Base-by-base conservation (phyloP, 2,113 vertebrate species). In the Hippocampus mohnikei region DNA sequence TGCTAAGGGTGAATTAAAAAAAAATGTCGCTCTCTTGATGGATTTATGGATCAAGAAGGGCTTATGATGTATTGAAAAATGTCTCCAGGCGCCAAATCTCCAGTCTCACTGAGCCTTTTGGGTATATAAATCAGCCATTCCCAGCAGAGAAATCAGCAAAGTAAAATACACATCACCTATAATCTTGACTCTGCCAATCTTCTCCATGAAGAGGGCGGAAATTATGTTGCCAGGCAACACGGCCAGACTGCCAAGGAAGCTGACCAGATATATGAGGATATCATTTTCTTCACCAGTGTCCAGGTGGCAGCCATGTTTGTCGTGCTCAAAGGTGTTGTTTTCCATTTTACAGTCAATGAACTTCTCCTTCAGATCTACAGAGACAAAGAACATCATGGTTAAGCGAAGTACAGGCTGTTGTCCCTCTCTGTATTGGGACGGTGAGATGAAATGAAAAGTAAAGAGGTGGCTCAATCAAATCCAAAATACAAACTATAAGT, bases 201-300 rank as follows among this genome's bases (percentile, higher is more conserved):
- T 95, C 73, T 98, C 96, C 95, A 98, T 96, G 73, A 97, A 95
- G 65, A 99, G 84, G 0, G 97, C 97, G 0, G 96, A 99, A 77
- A 98, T 93, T 80, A 99, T 98, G 81, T 96, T 99, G 63, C 97
- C 97, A 0, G 97, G 97, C 80, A 99, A 77, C 78, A 99, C 96
- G 0, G 97, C 95, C 75, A 99, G 90, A 66, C 94, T 97, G 60
- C 97, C 96, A 53, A 99, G 88, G 81, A 99, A 98, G 91, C 96
- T 97, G 90, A 99, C 96, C 25, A 99, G 85, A 92, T 98, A 99
- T 73, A 97, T 93, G 29, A 98, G 91, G 33, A 96, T 94, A 66
- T 98, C 97, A 0, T 97, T 98, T 60, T 98, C 95, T 68, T 94
- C 92, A 40, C 92, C 88, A 0, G 91, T 90, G 87, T 98, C 94